Percentiles rank a stretch among this genome's conserved stretches.
Evolutionary conservation across 2,797 vertebrate genomes (phyloP).

Genomic region (Halcyon leucocephala): DNA sequence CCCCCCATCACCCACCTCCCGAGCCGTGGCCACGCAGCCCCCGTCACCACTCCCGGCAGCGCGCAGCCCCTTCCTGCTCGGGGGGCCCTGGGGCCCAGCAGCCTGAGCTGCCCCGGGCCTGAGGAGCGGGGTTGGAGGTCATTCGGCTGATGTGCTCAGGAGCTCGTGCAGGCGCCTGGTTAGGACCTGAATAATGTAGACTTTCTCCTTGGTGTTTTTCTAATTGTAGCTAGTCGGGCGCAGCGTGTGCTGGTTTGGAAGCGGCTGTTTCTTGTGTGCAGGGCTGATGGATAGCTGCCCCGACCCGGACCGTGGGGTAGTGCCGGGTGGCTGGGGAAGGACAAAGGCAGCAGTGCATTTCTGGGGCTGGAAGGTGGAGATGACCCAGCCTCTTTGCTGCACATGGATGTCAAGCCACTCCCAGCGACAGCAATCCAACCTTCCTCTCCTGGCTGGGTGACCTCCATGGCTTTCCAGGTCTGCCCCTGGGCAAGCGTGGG

Average conservation of each 20-base stretch:
- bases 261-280: neutral
- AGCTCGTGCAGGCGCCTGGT: neutral
- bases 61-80: neutral
- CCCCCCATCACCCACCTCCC: neutral
- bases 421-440: fast-evolving
- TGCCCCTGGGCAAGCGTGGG: neutral
- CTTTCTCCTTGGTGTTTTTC: neutral
- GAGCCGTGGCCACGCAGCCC: neutral
- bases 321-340: neutral
- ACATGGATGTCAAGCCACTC: neutral
- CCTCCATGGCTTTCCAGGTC: neutral
- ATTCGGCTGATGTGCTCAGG: neutral
- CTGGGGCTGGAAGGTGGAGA: neutral
- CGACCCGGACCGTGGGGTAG: neutral
- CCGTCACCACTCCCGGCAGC: fast-evolving
- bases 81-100: no score
- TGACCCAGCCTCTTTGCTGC: neutral
- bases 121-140: neutral
- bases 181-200: neutral
- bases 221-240: neutral
- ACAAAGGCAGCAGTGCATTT: neutral
- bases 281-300: neutral
- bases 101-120: neutral
- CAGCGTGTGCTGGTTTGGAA: neutral
- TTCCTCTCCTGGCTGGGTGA: neutral